Percentiles rank a stretch among this genome's conserved stretches.
phyloP scores from a whole-genome alignment of 1,140 invertebrate species.

The Drosophila kepulauana region DNA sequence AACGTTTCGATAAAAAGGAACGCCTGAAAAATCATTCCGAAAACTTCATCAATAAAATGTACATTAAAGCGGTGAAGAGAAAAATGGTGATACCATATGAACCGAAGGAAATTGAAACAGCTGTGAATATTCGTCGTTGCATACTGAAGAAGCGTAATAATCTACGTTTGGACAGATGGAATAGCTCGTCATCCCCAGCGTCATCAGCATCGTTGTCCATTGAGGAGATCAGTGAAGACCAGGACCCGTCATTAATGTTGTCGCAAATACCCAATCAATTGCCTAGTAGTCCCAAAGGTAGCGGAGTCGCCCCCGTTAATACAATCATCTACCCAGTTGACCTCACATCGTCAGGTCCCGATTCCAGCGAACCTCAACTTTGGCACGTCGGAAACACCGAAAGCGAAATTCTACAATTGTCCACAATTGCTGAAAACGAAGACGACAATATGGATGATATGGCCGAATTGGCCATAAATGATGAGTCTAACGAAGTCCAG shows the following conservation, averaged over 20 bases:
- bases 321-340: background rate
- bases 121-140: constrained; percentile 17
- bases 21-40: constrained; percentile 41
- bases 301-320: background rate
- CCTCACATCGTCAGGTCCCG: background rate
- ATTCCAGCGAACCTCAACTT: background rate
- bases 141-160: constrained; percentile 49
- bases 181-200: background rate
- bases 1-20: constrained; percentile 21
- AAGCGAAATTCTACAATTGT: no score
- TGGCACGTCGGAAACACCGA: background rate
- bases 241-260: background rate
- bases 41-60: constrained; percentile 48
- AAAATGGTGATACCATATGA: constrained; percentile 53
- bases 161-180: constrained; percentile 45
- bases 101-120: background rate
- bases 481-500: background rate
- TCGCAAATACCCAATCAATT: background rate
- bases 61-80: constrained; percentile 35
- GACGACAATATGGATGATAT: background rate
- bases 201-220: background rate
- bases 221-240: background rate
- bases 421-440: background rate
- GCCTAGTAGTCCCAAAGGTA: background rate
- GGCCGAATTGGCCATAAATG: background rate